Evolutionary conservation across 2,113 vertebrate genomes (phyloP), one percentile per base, ranked within the genome.

Genomic region (Turnix velox): DNA sequence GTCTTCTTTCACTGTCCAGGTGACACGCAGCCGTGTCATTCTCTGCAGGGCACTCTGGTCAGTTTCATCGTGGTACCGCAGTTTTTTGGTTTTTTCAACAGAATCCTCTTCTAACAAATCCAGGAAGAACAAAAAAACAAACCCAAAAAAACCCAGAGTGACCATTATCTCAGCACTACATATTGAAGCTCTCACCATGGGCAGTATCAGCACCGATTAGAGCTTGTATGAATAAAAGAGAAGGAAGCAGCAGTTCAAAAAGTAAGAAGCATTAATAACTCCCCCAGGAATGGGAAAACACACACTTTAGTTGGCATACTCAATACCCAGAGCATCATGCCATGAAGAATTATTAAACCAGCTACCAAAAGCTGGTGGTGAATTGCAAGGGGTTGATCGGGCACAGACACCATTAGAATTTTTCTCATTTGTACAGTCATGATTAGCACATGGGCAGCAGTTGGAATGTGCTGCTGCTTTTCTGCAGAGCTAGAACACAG

Each of bases 21-120:
- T 97, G 49, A 99, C 99, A 1, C 99, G 98, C 90, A 98, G 98
- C 19, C 98, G 97, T 3, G 99, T 99, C 99, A 99, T 99, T 90
- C 98, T 97, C 74, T 98, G 98, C 91, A 99, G 94, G 23, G 99
- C 99, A 0, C 95, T 98, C 96, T 98, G 99, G 96, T 99, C 99
- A 0, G 98, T 97, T 84, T 99, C 98, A 13, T 99, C 99, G 0
- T 99, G 99, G 92, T 98, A 98, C 8, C 98, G 97, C 8, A 93
- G 94, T 12, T 66, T 95, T 14, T 97, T 98, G 85, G 25, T 97
- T 58, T 98, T 97, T 3, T 96, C 95, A 43, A 10, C 96, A 3
- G 86, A 71, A n/a, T 95, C 71, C 23, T 84, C 69, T 92, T 86
- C 83, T 84, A 19, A 48, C 20, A 55, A 45, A 78, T 2, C 14